A percentile compares a stretch with the other conserved stretches of the same genome.
Evolutionary conservation across 1,140 invertebrate species (phyloP).

Genomic region (Popillia japonica): DNA sequence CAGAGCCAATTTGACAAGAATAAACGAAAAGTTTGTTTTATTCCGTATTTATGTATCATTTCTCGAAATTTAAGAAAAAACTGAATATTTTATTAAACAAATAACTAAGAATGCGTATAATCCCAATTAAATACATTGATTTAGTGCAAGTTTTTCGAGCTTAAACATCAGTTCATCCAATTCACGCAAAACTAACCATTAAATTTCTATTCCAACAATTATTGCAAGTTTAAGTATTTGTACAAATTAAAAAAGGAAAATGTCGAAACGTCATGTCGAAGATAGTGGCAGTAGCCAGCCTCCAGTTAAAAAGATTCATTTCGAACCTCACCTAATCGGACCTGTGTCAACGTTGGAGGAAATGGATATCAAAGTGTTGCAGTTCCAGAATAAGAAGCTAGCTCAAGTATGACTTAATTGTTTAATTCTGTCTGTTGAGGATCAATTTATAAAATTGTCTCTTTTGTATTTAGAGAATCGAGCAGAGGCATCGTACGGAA

Average conservation of each 20-base stretch:
- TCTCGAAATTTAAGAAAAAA: too few relatives aligned
- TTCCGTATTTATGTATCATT: not conserved
- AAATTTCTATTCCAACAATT: too few relatives aligned
- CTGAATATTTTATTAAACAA: too few relatives aligned
- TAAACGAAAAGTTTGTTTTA: not conserved
- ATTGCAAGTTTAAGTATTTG: not conserved
- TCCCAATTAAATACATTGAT: too few relatives aligned
- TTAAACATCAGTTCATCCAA: too few relatives aligned
- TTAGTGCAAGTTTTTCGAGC: too few relatives aligned
- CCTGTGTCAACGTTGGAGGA: slow-evolving; percentile 94
- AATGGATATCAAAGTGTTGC: slow-evolving; percentile 96
- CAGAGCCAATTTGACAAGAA: not conserved
- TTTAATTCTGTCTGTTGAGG: too few relatives aligned
- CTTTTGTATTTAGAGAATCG: slow-evolving; percentile 72
- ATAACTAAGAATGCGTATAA: too few relatives aligned
- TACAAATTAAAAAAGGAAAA: slow-evolving; percentile 39
- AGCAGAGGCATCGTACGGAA: slow-evolving; percentile 89
- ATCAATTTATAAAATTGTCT: too few relatives aligned
- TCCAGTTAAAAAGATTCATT: slow-evolving; percentile 91
- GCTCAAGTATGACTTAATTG: slow-evolving; percentile 74
- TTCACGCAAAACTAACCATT: too few relatives aligned
- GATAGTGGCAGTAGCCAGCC: slow-evolving; percentile 64
- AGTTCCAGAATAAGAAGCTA: slow-evolving; percentile 97
- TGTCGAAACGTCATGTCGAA: slow-evolving; percentile 59
- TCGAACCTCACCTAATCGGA: slow-evolving; percentile 91